These are phyloP conservation scores for Oncorhynchus keta DNA, from an alignment of 2,113 vertebrate genomes.

Conservation along the genomic window DNA sequence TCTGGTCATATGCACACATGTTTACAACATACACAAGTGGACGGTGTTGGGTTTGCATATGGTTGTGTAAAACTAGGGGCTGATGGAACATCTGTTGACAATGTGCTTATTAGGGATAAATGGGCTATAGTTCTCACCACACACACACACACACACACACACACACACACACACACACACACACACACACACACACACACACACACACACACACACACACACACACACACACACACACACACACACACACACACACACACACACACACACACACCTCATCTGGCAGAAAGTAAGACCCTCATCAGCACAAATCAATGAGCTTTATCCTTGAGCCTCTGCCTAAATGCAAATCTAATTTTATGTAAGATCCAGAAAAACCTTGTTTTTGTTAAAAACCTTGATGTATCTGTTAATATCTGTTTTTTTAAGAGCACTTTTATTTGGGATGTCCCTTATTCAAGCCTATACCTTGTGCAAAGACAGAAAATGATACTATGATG, in stretches of 20 bases:
- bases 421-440: background rate
- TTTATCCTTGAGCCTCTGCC: background rate
- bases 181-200: no score
- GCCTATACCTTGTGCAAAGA: background rate
- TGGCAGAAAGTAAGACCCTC: background rate
- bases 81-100: no score
- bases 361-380: background rate
- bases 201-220: no score
- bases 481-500: background rate
- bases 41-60: no score
- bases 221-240: no score
- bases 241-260: background rate
- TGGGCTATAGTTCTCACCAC: background rate
- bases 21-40: no score
- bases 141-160: background rate
- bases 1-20: no score
- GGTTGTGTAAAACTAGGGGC: no score
- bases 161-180: no score
- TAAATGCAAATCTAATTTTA: background rate
- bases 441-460: background rate
- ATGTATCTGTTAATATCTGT: no score
- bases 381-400: background rate
- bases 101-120: no score
- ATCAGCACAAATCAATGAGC: background rate
- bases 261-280: background rate